Base-by-base conservation (phyloP, 2,888 invertebrate species). In the Nowickia ferox region DNA sequence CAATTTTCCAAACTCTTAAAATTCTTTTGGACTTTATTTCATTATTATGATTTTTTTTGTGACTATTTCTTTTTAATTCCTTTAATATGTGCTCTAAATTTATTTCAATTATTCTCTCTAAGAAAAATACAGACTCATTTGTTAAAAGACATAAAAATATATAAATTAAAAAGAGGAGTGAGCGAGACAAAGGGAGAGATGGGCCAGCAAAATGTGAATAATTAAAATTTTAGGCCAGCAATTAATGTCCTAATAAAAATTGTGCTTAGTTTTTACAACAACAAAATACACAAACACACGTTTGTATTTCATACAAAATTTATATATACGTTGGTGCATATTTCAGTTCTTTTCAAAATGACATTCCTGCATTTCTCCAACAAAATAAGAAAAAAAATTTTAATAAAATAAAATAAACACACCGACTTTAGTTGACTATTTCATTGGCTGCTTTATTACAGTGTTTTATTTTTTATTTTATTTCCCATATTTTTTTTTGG, bases 391-490 rank as follows among this genome's bases (percentile, higher is more conserved):
- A 9, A 48, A 48, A 48, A 6, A 15, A n/a, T 48, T 4, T 48
- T 15, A 48, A 48, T 15, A 15, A 48, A 48, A 48, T 48, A 22
- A 57, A 2, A n/a, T 10, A 17, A 48, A 40, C 38, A 42, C 6
- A 44, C 9, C 1, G 10, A 72, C 30, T 66, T 17, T 44, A 48
- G 69, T 55, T 65, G 46, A 65, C 40, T 53, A 30, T 55, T 57
- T 65, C 30, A 46, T 59, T 68, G 68, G 74, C 30, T 61, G 22
- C 75, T 53, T 38, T 66, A 68, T 81, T 59, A 5, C 17, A 51
- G 44, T 59, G 42, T 53, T 10, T 48, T 48, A 30, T 38, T 68
- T 38, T 30, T 46, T 44, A 2, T 46, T 10, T 65, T 9, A 30
- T 30, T 30, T 30, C 30, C 30, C 30, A 0, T 6, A 0, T 30